Conservation (phyloP, 2,113 vertebrate species). For the Sphaerodactylus townsendi region DNA sequence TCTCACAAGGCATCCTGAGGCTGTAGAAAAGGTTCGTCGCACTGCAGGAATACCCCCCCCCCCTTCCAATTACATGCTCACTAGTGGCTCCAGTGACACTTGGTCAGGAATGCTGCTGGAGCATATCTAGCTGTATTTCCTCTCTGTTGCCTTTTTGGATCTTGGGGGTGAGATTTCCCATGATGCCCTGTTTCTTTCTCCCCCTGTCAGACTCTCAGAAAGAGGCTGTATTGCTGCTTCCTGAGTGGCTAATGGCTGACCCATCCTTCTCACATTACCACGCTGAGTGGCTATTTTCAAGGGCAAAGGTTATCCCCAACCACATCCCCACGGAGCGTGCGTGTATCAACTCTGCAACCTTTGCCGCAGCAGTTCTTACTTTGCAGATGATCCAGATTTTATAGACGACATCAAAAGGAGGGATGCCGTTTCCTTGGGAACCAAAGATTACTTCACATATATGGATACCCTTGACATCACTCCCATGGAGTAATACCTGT, state of each 20-base stretch:
- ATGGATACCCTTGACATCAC: too few species aligned
- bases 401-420: constrained; percentile 86
- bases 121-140: constrained; percentile 65
- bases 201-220: constrained; percentile 65
- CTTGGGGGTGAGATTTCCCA: constrained; percentile 68
- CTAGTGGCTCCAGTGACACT: constrained; percentile 29
- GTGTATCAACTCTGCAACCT: constrained; percentile 77
- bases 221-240: constrained; percentile 71
- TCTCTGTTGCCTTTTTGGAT: constrained; percentile 61
- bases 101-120: constrained; percentile 50
- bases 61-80: constrained; percentile 5
- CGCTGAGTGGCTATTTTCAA: constrained; percentile 77
- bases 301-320: constrained; percentile 78
- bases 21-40: background rate
- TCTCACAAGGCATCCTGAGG: background rate
- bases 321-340: constrained; percentile 70
- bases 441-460: constrained; percentile 64
- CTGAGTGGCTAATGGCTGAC: constrained; percentile 74
- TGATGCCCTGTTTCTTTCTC: constrained; percentile 54
- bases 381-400: constrained; percentile 90
- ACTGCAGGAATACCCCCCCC: constrained; percentile 38
- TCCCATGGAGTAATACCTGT: background rate
- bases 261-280: constrained; percentile 76
- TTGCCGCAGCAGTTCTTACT: constrained; percentile 77
- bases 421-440: constrained; percentile 87